phyloP scores from a whole-genome alignment of 1,140 invertebrate species.

The Acromyrmex echinatior region DNA sequence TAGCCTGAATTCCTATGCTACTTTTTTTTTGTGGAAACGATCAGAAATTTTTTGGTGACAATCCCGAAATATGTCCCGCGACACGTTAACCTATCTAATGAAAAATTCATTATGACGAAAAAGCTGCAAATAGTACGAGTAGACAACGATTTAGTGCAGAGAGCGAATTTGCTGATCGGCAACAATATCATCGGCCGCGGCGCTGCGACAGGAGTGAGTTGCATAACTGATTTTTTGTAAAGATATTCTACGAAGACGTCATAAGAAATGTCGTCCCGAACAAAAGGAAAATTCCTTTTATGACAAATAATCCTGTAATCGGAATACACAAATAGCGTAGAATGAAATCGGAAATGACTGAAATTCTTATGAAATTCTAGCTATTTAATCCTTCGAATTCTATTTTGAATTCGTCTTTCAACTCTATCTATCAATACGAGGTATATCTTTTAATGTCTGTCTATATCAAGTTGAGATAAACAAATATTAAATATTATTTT shows the following conservation, averaged over 20 bases:
- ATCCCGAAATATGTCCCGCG: slow-evolving; percentile 17
- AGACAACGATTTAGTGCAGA: slow-evolving; percentile 71
- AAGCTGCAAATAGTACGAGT: slow-evolving; percentile 75
- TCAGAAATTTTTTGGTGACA: slow-evolving; percentile 5
- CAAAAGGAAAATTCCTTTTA: not conserved
- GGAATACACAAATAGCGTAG: not conserved
- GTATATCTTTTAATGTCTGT: too few species aligned
- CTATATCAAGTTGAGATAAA: not conserved
- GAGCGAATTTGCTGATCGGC: slow-evolving; percentile 71
- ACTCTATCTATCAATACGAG: not conserved
- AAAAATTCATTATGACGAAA: slow-evolving; percentile 60
- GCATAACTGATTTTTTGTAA: not conserved
- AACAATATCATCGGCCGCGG: slow-evolving; percentile 72
- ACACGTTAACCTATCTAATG: not conserved
- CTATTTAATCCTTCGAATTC: not conserved
- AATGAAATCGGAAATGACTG: not conserved
- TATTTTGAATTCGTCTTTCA: not conserved
- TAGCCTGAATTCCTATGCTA: not conserved
- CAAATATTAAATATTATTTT: not conserved
- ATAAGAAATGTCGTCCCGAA: not conserved
- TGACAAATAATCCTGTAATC: not conserved
- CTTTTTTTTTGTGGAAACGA: not conserved
- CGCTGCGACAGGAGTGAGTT: slow-evolving; percentile 68
- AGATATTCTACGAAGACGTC: not conserved
- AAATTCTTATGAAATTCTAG: not conserved